phyloP scores from a whole-genome alignment of 2,888 invertebrate genomes.

The Trichogramma dendrolimi region DNA sequence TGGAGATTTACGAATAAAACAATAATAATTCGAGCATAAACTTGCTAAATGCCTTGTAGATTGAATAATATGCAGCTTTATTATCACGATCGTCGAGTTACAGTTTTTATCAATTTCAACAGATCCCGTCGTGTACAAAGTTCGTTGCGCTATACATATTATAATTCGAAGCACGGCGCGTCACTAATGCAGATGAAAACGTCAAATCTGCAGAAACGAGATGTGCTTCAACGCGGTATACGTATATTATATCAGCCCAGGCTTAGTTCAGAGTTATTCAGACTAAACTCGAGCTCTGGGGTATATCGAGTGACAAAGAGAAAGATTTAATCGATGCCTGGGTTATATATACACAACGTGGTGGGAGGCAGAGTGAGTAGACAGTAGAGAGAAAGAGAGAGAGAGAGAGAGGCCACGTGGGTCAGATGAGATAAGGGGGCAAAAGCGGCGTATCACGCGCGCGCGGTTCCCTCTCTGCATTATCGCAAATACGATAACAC shows the following conservation, averaged over 20 bases:
- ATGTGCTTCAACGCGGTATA: constrained; percentile 36
- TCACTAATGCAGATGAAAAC: constrained; percentile 19
- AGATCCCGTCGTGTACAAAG: too few species aligned
- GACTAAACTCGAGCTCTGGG: background rate
- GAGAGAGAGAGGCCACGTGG: constrained; percentile 42
- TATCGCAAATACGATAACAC: constrained; percentile 46
- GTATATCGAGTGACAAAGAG: constrained; percentile 1
- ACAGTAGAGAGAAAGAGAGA: constrained; percentile 13
- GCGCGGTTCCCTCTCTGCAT: constrained; percentile 40
- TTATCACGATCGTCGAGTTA: too few species aligned
- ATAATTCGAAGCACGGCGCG: background rate
- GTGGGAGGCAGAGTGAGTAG: background rate
- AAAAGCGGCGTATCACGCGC: constrained; percentile 14
- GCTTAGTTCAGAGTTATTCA: too few species aligned
- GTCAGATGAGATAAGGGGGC: constrained; percentile 48
- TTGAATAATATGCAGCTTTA: too few species aligned
- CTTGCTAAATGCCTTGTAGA: too few species aligned
- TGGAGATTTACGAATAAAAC: too few species aligned
- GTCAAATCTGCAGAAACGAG: constrained; percentile 31
- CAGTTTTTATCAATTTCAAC: too few species aligned
- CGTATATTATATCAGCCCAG: too few species aligned
- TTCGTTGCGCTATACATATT: too few species aligned
- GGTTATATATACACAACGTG: background rate
- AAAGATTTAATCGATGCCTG: constrained; percentile 22
- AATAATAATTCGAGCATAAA: too few species aligned